These are phyloP conservation scores for Elephas maximus DNA, from an alignment of 2,113 vertebrate genomes.

Conservation along the genomic window DNA sequence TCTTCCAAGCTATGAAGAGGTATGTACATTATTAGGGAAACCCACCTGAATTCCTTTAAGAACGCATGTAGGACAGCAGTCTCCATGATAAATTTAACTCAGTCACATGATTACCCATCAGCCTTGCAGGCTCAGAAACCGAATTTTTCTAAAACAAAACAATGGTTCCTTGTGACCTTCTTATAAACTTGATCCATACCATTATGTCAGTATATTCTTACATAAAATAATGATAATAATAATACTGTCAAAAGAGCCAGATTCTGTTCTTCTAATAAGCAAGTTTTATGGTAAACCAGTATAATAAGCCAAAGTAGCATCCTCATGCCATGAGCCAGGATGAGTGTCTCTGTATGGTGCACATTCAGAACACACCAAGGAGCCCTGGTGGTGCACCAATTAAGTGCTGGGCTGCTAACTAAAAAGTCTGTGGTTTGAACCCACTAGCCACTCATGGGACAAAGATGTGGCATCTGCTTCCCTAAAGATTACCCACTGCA, in stretches of 20 bases:
- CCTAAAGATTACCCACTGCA: too few relatives aligned
- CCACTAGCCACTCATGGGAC: too few relatives aligned
- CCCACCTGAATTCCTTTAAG: background rate
- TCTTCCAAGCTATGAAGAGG: background rate
- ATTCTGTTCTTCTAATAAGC: background rate
- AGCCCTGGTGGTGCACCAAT: too few relatives aligned
- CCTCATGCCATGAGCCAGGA: background rate
- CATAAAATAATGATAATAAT: background rate
- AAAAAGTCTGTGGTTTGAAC: too few relatives aligned
- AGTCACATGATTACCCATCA: background rate
- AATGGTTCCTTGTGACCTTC: background rate
- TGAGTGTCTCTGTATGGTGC: background rate
- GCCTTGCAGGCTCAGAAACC: background rate
- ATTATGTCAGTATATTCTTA: background rate
- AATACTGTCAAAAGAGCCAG: background rate
- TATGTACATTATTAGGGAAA: background rate
- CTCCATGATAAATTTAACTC: background rate
- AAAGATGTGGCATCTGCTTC: too few relatives aligned
- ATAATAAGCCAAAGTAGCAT: background rate
- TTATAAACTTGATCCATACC: background rate
- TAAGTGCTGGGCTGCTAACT: too few relatives aligned
- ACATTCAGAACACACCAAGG: background rate
- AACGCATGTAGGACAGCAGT: background rate
- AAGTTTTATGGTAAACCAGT: background rate
- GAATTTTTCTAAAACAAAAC: background rate